Evolutionary conservation across 1,140 invertebrate genomes (phyloP).

Genomic region (Gonioctena quinquepunctata): DNA sequence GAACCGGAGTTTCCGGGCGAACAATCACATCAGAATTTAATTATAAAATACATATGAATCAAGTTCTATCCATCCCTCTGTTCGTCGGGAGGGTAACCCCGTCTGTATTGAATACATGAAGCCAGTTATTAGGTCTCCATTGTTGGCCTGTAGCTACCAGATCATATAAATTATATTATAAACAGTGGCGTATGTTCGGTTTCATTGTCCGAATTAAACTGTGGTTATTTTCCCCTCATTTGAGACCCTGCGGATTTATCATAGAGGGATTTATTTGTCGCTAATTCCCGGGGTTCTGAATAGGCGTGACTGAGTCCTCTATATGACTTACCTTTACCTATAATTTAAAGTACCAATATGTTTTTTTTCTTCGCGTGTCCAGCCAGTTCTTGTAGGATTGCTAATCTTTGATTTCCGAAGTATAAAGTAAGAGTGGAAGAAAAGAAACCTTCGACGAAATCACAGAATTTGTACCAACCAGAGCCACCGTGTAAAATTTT

Average conservation of each 20-base stretch:
- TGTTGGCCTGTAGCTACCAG: slow-evolving; percentile 54
- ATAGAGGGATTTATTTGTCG: background rate
- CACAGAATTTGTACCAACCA: too few relatives aligned
- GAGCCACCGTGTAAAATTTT: too few relatives aligned
- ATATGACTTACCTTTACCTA: too few relatives aligned
- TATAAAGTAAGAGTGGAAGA: too few relatives aligned
- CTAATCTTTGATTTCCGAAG: too few relatives aligned
- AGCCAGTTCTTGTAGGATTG: too few relatives aligned
- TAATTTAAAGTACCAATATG: too few relatives aligned
- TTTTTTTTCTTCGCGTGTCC: too few relatives aligned
- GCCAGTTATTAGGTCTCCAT: slow-evolving; percentile 54
- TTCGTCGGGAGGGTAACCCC: slow-evolving; percentile 27
- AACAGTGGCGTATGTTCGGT: slow-evolving; percentile 53
- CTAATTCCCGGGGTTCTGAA: background rate
- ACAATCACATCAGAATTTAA: slow-evolving; percentile 56
- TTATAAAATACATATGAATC: slow-evolving; percentile 55
- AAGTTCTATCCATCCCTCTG: slow-evolving; percentile 38
- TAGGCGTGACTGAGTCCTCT: too few relatives aligned
- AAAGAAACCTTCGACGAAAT: too few relatives aligned
- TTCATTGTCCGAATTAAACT: slow-evolving; percentile 49
- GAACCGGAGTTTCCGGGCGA: slow-evolving; percentile 42
- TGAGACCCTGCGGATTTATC: slow-evolving; percentile 1
- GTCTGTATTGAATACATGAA: slow-evolving; percentile 50
- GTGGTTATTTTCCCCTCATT: slow-evolving; percentile 43
- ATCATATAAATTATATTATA: slow-evolving; percentile 56